Conservation (phyloP, 2,113 vertebrate species). For the Aldabrachelys gigantea region DNA sequence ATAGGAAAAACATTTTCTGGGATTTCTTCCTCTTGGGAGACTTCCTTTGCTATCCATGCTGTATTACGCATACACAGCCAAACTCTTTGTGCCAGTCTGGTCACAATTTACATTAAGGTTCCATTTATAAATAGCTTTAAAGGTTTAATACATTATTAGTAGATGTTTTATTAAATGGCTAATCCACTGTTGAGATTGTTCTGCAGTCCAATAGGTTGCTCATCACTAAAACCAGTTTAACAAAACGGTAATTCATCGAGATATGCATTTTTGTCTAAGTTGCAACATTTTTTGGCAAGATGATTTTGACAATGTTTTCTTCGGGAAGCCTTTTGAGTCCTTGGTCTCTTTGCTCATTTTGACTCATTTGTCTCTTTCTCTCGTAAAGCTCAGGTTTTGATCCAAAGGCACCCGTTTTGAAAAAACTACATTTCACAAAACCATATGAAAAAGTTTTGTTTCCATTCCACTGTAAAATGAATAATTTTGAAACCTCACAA, state of each 20-base stretch:
- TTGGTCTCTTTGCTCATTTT: not conserved
- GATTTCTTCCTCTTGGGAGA: not conserved
- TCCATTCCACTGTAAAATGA: constrained; percentile 1
- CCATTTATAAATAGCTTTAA: not conserved
- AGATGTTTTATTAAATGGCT: not conserved
- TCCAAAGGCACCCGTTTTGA: constrained; percentile 17
- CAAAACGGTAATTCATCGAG: not conserved
- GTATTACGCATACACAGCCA: fast-evolving
- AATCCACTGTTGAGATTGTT: not conserved
- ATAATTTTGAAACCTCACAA: not conserved
- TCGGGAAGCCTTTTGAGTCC: not conserved
- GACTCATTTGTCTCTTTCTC: no score
- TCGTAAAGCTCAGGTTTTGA: not conserved
- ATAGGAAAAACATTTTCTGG: not conserved
- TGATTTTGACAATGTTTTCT: not conserved
- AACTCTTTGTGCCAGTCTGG: not conserved
- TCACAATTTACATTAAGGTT: fast-evolving
- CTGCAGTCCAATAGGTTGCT: not conserved
- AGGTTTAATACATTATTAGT: not conserved
- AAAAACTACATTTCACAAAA: constrained; percentile 14
- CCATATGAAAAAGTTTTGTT: not conserved
- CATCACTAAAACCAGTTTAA: not conserved
- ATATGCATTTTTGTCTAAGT: not conserved
- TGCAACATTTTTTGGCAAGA: not conserved
- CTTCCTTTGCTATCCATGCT: not conserved